phyloP scores from a whole-genome alignment of 1,140 invertebrate species.

The Calycopis cecrops region DNA sequence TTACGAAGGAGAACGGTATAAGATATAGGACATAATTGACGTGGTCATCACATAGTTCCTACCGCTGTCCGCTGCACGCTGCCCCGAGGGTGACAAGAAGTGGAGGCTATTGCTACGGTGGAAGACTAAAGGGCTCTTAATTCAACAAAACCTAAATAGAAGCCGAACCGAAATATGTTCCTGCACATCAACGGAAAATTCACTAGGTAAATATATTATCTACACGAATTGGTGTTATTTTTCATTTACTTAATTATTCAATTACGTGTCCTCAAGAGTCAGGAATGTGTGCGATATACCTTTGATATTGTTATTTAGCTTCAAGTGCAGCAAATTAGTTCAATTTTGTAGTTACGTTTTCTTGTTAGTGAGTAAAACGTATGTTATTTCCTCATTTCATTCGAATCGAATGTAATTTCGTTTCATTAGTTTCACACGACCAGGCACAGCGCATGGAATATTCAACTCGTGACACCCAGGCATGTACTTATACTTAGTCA shows the following conservation, averaged over 20 bases:
- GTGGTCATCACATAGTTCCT: constrained; percentile 72
- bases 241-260: constrained; percentile 20
- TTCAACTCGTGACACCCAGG: too few species aligned
- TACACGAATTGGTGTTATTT: constrained; percentile 63
- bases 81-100: constrained; percentile 51
- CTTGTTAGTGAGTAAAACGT: too few species aligned
- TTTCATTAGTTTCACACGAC: too few species aligned
- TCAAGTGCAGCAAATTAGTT: too few species aligned
- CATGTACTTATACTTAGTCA: too few species aligned
- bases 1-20: constrained; percentile 43
- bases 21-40: constrained; percentile 71
- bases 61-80: too few species aligned
- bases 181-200: constrained; percentile 49
- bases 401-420: too few species aligned
- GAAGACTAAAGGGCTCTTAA: constrained; percentile 47
- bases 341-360: too few species aligned
- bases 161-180: constrained; percentile 49
- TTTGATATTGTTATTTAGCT: background rate
- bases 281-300: background rate
- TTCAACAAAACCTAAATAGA: constrained; percentile 24
- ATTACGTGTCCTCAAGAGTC: too few species aligned
- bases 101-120: constrained; percentile 54
- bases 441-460: too few species aligned
- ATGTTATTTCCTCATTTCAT: too few species aligned
- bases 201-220: constrained; percentile 35